These are phyloP conservation scores for Parochlus steinenii DNA, from an alignment of 2,888 invertebrate genomes.

Conservation along the genomic window DNA sequence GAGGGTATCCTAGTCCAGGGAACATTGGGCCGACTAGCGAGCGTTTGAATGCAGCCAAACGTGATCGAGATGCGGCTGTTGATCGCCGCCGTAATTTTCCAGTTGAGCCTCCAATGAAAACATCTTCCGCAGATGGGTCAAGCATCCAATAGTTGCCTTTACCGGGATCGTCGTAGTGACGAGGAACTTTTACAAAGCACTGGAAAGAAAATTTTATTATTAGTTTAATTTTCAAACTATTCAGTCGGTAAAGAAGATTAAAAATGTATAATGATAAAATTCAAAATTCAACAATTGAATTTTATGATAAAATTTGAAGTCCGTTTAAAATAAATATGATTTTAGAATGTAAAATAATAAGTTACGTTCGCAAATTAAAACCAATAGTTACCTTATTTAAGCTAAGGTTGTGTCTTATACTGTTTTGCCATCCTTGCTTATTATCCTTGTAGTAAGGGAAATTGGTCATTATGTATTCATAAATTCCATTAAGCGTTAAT, in stretches of 20 bases:
- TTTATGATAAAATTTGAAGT: too few relatives aligned
- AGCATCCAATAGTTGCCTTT: conserved; percentile 99
- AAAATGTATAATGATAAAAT: too few relatives aligned
- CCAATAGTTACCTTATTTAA: conserved; percentile 91
- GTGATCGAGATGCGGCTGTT: conserved; percentile 74
- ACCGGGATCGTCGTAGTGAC: conserved; percentile 94
- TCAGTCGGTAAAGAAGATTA: too few relatives aligned
- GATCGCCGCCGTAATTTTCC: conserved; percentile 83
- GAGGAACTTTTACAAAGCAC: conserved; percentile 87
- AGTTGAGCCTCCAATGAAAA: conserved; percentile 92
- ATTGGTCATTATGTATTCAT: conserved; percentile 92
- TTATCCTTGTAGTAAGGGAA: conserved; percentile 94
- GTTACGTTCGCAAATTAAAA: too few relatives aligned
- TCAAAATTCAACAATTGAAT: too few relatives aligned
- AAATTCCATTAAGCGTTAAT: conserved; percentile 84
- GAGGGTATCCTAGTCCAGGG: conserved; percentile 30
- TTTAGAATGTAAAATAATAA: too few relatives aligned
- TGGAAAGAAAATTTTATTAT: too few relatives aligned
- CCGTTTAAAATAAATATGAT: too few relatives aligned
- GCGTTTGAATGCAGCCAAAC: conserved; percentile 78
- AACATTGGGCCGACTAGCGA: conserved; percentile 42
- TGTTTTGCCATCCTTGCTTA: conserved; percentile 99
- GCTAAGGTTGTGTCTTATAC: conserved; percentile 91
- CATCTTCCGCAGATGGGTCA: conserved; percentile 86
- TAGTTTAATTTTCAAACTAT: too few relatives aligned